These are phyloP conservation scores for Epinephelus coioides DNA, from an alignment of 2,797 vertebrate species.

Conservation along the genomic window DNA sequence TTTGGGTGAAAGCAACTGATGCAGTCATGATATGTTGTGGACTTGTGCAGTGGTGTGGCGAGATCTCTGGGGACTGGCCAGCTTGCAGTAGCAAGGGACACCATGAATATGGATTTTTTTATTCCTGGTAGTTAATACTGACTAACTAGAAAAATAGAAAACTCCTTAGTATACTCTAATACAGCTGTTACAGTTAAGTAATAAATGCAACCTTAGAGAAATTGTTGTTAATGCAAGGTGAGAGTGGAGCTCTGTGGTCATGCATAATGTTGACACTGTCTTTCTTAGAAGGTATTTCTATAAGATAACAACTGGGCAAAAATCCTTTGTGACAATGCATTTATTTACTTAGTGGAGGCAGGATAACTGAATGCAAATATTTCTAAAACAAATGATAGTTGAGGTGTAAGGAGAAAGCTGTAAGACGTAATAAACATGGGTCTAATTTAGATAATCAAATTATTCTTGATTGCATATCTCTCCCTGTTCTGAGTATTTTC, in stretches of 20 bases:
- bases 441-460: slow-evolving; percentile 1
- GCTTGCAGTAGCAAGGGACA: background rate
- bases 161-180: background rate
- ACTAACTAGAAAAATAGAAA: background rate
- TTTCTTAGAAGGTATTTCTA: background rate
- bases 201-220: background rate
- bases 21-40: background rate
- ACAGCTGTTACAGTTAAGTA: background rate
- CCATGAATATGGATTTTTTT: background rate
- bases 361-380: background rate
- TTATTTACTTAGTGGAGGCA: background rate
- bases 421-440: background rate
- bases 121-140: background rate
- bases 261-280: background rate
- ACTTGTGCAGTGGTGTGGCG: background rate
- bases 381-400: background rate
- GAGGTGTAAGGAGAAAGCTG: background rate
- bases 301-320: background rate
- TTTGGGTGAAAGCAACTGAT: slow-evolving; percentile 11
- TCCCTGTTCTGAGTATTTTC: slow-evolving; percentile 28
- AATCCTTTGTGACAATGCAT: background rate
- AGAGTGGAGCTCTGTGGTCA: background rate
- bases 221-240: background rate
- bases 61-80: slow-evolving; percentile 1
- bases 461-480: background rate